phyloP scores from a whole-genome alignment of 2,888 invertebrate genomes.

The Stegophylla sp. region DNA sequence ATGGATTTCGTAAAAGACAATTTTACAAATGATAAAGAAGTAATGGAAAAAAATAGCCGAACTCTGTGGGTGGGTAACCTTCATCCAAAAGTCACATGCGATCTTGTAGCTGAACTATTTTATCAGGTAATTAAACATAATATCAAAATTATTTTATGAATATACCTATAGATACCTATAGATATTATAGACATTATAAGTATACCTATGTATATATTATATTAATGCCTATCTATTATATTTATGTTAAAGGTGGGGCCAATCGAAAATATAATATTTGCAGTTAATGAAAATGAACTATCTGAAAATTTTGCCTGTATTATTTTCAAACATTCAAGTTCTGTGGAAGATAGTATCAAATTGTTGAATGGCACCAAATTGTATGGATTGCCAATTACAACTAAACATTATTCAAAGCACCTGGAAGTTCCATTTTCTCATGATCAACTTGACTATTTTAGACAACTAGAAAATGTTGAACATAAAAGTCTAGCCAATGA shows the following conservation, averaged over 20 bases:
- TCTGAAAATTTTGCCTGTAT: slow-evolving; percentile 43
- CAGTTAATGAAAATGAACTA: neutral
- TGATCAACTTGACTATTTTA: slow-evolving; percentile 44
- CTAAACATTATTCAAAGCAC: slow-evolving; percentile 22
- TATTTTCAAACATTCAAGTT: slow-evolving; percentile 41
- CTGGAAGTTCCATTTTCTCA: slow-evolving; percentile 29
- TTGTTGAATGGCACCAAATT: slow-evolving; percentile 30
- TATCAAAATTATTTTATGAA: no score
- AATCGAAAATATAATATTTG: slow-evolving; percentile 38
- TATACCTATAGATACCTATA: no score
- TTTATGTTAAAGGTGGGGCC: slow-evolving; percentile 27
- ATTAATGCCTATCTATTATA: no score
- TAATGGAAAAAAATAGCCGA: no score
- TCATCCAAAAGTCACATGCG: no score
- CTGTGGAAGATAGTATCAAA: slow-evolving; percentile 48
- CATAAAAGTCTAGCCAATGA: neutral
- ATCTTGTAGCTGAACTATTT: no score
- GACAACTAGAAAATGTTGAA: slow-evolving; percentile 20
- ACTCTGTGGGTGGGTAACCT: no score
- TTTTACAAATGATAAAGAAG: no score
- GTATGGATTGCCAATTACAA: slow-evolving; percentile 27
- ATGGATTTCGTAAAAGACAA: no score
- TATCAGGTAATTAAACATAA: no score
- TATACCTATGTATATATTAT: no score
- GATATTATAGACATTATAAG: no score